A percentile compares a stretch with the other conserved stretches of the same genome.
phyloP scores from a whole-genome alignment of 1,140 invertebrate genomes.

The Phymorhynchus buccinoides region DNA sequence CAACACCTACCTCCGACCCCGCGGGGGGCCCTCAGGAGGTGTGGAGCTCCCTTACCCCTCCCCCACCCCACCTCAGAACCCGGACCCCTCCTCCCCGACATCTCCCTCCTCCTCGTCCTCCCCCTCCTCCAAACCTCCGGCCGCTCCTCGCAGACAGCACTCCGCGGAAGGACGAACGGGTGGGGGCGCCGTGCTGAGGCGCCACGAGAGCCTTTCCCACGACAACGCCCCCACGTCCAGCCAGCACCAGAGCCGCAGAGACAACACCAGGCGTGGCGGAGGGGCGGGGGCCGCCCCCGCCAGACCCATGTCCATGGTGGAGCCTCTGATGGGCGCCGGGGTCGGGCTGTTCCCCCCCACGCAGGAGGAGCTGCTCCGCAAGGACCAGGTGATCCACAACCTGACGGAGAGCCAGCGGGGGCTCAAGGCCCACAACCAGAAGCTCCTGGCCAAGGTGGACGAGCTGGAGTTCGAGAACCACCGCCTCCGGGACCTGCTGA shows the following conservation, averaged over 20 bases:
- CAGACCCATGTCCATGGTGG: conserved; percentile 32
- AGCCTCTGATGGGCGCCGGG: background rate
- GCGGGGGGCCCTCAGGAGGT: background rate
- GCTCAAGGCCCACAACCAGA: conserved; percentile 20
- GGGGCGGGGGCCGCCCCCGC: background rate
- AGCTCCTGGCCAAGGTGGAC: conserved; percentile 28
- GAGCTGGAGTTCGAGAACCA: conserved; percentile 36
- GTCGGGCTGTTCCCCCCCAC: background rate
- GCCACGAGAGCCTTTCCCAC: background rate
- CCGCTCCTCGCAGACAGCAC: background rate
- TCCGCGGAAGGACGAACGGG: background rate
- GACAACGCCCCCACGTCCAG: too few relatives aligned
- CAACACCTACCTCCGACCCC: background rate
- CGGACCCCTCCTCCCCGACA: background rate
- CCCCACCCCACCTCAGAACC: background rate
- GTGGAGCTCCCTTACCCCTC: background rate
- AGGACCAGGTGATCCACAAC: conserved; percentile 35
- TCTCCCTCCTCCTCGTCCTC: background rate
- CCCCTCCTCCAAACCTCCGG: background rate
- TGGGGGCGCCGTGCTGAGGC: background rate
- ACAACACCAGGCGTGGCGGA: background rate
- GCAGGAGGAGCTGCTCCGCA: conserved; percentile 9
- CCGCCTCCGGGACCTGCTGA: background rate
- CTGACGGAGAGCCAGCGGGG: conserved; percentile 26
- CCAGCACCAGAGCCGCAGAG: background rate